Base-by-base conservation (phyloP, 2,888 invertebrate genomes). In the Cantharis nigra region DNA sequence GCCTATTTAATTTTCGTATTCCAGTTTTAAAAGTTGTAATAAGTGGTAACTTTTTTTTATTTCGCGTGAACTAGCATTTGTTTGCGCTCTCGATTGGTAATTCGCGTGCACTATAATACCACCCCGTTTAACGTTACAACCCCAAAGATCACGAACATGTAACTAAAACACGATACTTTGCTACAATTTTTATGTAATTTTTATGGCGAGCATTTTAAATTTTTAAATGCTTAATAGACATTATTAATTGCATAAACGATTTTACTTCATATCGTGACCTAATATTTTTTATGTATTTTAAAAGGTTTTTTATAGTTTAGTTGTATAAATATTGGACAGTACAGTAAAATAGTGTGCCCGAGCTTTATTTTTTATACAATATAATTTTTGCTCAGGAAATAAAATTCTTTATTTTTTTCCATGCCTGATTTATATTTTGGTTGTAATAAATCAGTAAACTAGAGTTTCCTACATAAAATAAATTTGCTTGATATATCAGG, bases 31-130 rank as follows among this genome's bases (percentile, higher is more conserved):
- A 86, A 85, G 86, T 86, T 85, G 86, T 85, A 85, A 78, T 87
- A 88, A 88, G 87, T 87, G 87, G 87, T 86, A 85, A 87, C 77
- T 75, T 77, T 88, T 88, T 67, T 23, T 23, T 26, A 87, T 87
- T 88, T 88, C 87, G 88, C 88, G 88, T 88, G 88, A 88, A 88
- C 88, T 87, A 88, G 87, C 88, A 88, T 88, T 88, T 88, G 88
- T 88, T 88, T 87, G 87, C 86, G 87, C 87, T 87, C 87, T 86
- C 87, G 88, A 88, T 88, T 85, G 88, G 86, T 87, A 87, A 88
- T 88, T 88, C 87, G 88, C 88, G 88, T 88, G 88, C 86, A 85
- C 87, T 85, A 85, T 87, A 87, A 87, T 86, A 86, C 84, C 84
- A 85, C 87, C 87, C 87, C 87, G 87, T 88, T 88, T 88, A 88